Percentiles rank a stretch among this genome's conserved stretches.
Conservation (phyloP, 2,797 vertebrate genomes). For the Epinephelus awoara region DNA sequence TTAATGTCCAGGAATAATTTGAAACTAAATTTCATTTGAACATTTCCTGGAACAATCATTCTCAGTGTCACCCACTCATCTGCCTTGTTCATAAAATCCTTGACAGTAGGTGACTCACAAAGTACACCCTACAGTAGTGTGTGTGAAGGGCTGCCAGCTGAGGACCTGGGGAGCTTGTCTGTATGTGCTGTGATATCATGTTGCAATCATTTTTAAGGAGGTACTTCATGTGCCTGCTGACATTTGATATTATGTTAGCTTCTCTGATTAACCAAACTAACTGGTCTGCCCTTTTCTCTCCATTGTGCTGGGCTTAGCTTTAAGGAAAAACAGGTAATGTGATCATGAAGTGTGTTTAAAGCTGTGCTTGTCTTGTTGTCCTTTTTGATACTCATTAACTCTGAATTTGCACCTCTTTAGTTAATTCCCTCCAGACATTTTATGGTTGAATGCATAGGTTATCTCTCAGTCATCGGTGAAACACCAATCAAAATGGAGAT, state of each 20-base stretch:
- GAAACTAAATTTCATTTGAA: constrained; percentile 36
- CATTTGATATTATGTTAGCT: not conserved
- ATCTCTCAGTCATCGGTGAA: not conserved
- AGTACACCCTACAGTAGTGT: no score
- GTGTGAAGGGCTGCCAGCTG: not conserved
- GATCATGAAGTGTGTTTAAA: constrained; percentile 12
- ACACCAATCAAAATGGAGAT: no score
- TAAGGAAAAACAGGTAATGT: constrained; percentile 90
- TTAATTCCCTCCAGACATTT: not conserved
- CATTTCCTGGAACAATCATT: constrained; percentile 29
- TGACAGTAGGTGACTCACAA: no score
- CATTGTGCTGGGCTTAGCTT: constrained; percentile 88
- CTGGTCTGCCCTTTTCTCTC: constrained; percentile 77
- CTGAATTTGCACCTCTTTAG: constrained; percentile 2
- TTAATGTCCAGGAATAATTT: constrained; percentile 7
- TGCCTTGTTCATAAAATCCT: not conserved
- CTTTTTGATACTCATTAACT: not conserved
- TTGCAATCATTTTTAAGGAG: not conserved
- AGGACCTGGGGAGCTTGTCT: no score
- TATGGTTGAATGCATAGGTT: not conserved
- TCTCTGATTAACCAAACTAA: constrained; percentile 57
- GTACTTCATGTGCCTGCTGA: not conserved
- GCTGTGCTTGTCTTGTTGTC: not conserved
- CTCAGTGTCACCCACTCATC: not conserved
- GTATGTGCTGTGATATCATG: not conserved